Evolutionary conservation across 1,140 invertebrate genomes (phyloP), one percentile per base, ranked within the genome.

Genomic region (Brachystomella parvula): DNA sequence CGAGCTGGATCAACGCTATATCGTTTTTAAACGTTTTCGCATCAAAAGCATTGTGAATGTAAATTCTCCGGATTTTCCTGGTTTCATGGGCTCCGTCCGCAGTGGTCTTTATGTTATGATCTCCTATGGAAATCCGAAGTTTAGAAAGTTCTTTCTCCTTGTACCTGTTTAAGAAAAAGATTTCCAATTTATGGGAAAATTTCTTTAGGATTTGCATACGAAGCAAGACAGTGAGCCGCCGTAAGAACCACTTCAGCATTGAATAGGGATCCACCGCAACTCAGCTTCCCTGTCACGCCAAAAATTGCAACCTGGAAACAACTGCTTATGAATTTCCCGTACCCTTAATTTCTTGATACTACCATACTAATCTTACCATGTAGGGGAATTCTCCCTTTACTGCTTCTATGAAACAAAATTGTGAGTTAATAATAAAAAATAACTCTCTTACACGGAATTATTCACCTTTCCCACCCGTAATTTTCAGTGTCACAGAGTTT

Each of bases 81-180:
- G 58, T 63, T 53, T 71, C 69, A 66, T 71, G 69, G 1, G 31
- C 39, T 19, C 65, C 69, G 31, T 71, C 69, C 2, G 24, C 12
- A 0, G 58, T 53, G 2, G 28, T 57, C 28, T 39, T 39, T n/a
- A 71, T 35, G 35, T 71, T 68, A 44, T 65, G 65, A 31, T 71
- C 69, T 2, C 69, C 69, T 17, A 71, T 61, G 15, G 30, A 58
- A n/a, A 68, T 63, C 6, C 2, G 31, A 0, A 71, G 60, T 24
- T 59, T 17, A 3, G 32, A 26, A 29, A 65, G 29, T 30, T 71
- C 69, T 12, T 33, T 17, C 0, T 47, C 39, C 31, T 49, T 65
- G 31, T 65, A 68, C 19, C 69, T 70, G 30, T 58, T 2, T 9
- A 28, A 29, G 39, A 61, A 17, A 33, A 32, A 39, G 15, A 44